These are phyloP conservation scores for Hyperoplus immaculatus DNA, from an alignment of 2,797 vertebrate genomes.

Conservation along the genomic window DNA sequence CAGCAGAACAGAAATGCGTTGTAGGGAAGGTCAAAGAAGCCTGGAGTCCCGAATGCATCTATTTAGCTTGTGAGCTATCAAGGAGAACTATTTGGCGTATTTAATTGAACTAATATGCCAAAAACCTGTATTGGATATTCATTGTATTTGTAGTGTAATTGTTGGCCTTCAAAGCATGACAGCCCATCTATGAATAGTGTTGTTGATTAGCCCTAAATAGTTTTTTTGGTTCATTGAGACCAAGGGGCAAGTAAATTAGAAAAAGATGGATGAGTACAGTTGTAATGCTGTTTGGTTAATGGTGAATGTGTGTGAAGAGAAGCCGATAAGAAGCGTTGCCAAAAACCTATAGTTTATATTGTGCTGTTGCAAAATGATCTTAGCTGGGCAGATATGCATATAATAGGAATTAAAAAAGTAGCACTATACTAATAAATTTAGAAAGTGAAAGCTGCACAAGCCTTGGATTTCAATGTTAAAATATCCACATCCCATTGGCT, in stretches of 20 bases:
- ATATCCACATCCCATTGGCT: slow-evolving; percentile 17
- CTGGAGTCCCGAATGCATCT: neutral
- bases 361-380: slow-evolving; percentile 38
- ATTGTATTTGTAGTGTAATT: slow-evolving; percentile 5
- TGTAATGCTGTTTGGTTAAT: slow-evolving; percentile 62
- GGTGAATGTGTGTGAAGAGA: slow-evolving; percentile 43
- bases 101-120: too few relatives aligned
- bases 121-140: too few relatives aligned
- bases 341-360: slow-evolving; percentile 33
- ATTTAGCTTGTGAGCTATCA: slow-evolving; percentile 33
- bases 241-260: slow-evolving; percentile 57
- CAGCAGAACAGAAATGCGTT: slow-evolving; percentile 24
- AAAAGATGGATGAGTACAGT: slow-evolving; percentile 44
- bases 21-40: slow-evolving; percentile 27
- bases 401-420: slow-evolving; percentile 24
- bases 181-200: neutral
- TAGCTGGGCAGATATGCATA: slow-evolving; percentile 24
- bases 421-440: neutral
- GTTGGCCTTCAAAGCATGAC: slow-evolving; percentile 17
- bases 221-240: slow-evolving; percentile 48
- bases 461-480: slow-evolving; percentile 25
- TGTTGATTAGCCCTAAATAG: slow-evolving; percentile 45
- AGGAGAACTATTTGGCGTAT: neutral
- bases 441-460: slow-evolving; percentile 19
- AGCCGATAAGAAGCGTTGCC: slow-evolving; percentile 17